Evolutionary conservation across 2,888 invertebrate genomes (phyloP).

Genomic region (Ochropleura plecta): DNA sequence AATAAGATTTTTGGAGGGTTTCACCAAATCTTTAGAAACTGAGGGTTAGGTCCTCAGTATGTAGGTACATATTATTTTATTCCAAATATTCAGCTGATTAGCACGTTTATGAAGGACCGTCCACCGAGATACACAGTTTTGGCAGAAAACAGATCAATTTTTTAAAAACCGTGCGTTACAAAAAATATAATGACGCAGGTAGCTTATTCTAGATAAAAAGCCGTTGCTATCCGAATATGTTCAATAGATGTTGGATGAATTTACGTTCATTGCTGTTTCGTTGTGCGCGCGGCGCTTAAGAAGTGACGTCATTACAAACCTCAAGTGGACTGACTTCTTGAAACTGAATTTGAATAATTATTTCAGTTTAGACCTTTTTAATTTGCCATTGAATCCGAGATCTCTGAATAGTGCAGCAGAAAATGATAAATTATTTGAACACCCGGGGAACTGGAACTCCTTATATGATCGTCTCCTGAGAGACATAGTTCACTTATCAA

Average conservation of each 20-base stretch:
- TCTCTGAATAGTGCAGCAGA: not conserved
- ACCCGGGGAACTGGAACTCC: not conserved
- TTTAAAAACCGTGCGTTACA: not conserved
- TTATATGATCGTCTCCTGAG: not conserved
- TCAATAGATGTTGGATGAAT: conserved; percentile 65
- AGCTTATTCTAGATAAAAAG: conserved; percentile 4
- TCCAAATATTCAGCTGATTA: not conserved
- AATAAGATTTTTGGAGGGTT: not conserved
- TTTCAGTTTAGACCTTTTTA: not conserved
- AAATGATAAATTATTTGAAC: not conserved
- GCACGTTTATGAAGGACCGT: not conserved
- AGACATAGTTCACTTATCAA: conserved; percentile 36
- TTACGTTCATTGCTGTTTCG: conserved; percentile 73
- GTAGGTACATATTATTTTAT: not conserved
- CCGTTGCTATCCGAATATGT: conserved; percentile 50
- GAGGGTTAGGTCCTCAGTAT: not conserved
- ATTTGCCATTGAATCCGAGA: not conserved
- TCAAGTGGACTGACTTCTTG: conserved; percentile 46
- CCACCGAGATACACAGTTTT: not conserved
- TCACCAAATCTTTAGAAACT: not conserved
- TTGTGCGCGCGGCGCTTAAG: conserved; percentile 75
- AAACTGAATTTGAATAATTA: conserved; percentile 14
- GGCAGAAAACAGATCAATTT: conserved; percentile 4
- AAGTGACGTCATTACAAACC: conserved; percentile 60
- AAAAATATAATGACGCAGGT: conserved; percentile 16